Evolutionary conservation across 2,797 vertebrate species (phyloP).

Genomic region (Diplodus sargus): DNA sequence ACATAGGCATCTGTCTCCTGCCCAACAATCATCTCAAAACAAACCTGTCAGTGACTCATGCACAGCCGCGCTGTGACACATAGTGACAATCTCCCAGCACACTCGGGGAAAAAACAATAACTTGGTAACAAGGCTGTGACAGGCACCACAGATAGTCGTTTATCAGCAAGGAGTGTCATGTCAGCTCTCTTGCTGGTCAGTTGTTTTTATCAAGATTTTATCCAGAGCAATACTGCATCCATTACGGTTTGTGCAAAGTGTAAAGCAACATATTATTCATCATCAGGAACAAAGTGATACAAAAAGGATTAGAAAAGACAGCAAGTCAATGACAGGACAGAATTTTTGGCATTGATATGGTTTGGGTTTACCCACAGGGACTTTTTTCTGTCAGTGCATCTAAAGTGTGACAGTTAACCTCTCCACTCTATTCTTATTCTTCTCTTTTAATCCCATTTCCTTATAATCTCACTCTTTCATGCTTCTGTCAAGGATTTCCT

Average conservation of each 20-base stretch:
- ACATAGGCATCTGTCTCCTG: constrained; percentile 20
- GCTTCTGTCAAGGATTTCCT: constrained; percentile 16
- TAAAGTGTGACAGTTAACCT: constrained; percentile 37
- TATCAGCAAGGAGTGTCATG: constrained; percentile 26
- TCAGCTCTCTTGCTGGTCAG: background rate
- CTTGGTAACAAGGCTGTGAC: constrained; percentile 36
- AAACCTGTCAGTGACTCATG: constrained; percentile 38
- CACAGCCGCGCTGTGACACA: constrained; percentile 27
- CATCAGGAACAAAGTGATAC: constrained; percentile 28
- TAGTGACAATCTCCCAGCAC: constrained; percentile 27
- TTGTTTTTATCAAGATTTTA: constrained; percentile 1
- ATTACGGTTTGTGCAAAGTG: constrained; percentile 13
- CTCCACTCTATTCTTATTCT: background rate
- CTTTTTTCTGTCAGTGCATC: constrained; percentile 27
- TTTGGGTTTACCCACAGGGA: constrained; percentile 38
- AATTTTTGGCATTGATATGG: constrained; percentile 11
- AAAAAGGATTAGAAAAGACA: constrained; percentile 25
- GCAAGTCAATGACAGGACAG: constrained; percentile 33
- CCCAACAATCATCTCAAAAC: constrained; percentile 42
- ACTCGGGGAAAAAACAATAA: constrained; percentile 22
- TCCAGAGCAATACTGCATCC: constrained; percentile 1
- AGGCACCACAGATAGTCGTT: constrained; percentile 27
- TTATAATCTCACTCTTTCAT: constrained; percentile 10
- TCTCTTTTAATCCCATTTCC: background rate
- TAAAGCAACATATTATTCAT: constrained; percentile 23